Percentiles rank a stretch among this genome's conserved stretches.
Evolutionary conservation across 2,797 vertebrate species (phyloP).

Genomic region (Molossus molossus): DNA sequence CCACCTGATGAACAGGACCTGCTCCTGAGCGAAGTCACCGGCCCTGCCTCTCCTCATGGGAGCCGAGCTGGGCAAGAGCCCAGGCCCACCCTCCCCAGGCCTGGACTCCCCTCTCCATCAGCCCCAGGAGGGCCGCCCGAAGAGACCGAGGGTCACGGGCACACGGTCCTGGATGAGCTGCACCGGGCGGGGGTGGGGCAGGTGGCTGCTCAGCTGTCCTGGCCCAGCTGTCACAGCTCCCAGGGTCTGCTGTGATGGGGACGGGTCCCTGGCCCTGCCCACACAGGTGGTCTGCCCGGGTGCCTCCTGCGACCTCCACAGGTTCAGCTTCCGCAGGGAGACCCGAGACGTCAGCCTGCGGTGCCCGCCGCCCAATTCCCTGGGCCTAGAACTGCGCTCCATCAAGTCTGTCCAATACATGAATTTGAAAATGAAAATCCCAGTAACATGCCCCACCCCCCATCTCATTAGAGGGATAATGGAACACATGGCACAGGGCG

Average conservation of each 20-base stretch:
- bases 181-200: neutral
- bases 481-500: neutral
- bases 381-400: neutral
- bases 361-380: neutral
- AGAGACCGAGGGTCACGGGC: neutral
- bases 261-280: neutral
- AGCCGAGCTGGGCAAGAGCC: neutral
- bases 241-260: neutral
- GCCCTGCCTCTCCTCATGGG: neutral
- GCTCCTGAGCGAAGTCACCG: neutral
- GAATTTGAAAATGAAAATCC: conserved; percentile 45
- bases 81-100: neutral
- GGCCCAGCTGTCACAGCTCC: neutral
- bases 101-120: neutral
- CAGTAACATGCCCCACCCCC: neutral
- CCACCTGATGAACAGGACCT: neutral
- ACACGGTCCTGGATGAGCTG: neutral
- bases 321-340: neutral
- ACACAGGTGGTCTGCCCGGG: neutral
- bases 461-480: conserved; percentile 13
- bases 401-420: conserved; percentile 36
- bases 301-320: neutral
- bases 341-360: neutral
- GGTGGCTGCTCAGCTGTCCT: neutral
- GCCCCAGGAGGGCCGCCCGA: neutral